phyloP scores from a whole-genome alignment of 23 tunicate species.

The Botrylloides violaceus region DNA sequence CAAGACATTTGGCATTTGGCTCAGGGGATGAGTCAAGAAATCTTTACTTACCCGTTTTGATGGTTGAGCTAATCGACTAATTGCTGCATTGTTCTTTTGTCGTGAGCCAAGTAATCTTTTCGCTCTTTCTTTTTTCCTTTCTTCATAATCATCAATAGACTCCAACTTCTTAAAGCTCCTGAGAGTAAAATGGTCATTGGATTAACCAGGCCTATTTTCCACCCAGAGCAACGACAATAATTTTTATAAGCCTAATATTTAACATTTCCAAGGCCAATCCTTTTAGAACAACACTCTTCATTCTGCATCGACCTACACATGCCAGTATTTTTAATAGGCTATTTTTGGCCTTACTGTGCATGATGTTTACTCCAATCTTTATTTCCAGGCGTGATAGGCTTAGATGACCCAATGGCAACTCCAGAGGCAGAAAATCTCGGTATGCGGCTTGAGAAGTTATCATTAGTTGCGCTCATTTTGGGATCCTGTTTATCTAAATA shows the following conservation, averaged over 20 bases:
- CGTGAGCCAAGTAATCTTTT: conserved; percentile 60
- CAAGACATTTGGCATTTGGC: too few relatives aligned
- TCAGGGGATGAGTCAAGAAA: too few relatives aligned
- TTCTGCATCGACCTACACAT: too few relatives aligned
- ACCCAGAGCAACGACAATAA: too few relatives aligned
- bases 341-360: background rate
- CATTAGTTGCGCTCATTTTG: background rate
- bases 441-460: conserved; percentile 3
- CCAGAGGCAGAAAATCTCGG: conserved; percentile 3
- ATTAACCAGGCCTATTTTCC: too few relatives aligned
- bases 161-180: conserved; percentile 60
- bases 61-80: conserved; percentile 19
- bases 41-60: conserved; percentile 9
- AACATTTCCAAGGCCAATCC: too few relatives aligned
- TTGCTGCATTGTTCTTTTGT: conserved; percentile 12
- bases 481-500: background rate
- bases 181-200: too few relatives aligned
- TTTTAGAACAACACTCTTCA: too few relatives aligned
- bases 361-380: conserved; percentile 17
- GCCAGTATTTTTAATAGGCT: too few relatives aligned
- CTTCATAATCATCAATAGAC: conserved; percentile 74
- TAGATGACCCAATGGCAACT: background rate
- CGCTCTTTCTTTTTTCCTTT: conserved; percentile 44
- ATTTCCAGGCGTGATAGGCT: conserved; percentile 14
- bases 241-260: too few relatives aligned